Conservation (phyloP, 2,888 invertebrate species). For the Rhagophthalmus giganteus region DNA sequence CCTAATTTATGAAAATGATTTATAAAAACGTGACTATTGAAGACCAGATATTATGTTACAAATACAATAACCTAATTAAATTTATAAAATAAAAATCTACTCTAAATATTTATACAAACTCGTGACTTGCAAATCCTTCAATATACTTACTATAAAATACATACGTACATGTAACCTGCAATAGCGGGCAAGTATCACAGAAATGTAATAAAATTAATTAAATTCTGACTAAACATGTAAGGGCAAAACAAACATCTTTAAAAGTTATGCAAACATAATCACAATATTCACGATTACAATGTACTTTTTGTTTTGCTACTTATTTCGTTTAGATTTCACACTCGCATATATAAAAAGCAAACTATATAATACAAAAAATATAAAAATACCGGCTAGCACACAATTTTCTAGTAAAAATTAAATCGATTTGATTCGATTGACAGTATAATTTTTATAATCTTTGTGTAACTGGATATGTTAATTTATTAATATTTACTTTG, state of each 20-base stretch:
- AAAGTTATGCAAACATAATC: conserved; percentile 16
- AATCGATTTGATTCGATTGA: too few relatives aligned
- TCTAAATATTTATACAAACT: conserved; percentile 23
- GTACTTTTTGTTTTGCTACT: too few relatives aligned
- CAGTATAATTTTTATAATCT: too few relatives aligned
- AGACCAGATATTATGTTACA: conserved; percentile 34
- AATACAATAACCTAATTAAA: conserved; percentile 29
- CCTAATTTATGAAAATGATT: conserved; percentile 28
- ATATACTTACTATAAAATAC: conserved; percentile 30
- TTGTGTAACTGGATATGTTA: too few relatives aligned
- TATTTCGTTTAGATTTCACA: too few relatives aligned
- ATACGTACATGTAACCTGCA: conserved; percentile 33
- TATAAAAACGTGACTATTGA: conserved; percentile 34
- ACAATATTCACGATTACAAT: background rate
- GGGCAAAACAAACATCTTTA: conserved; percentile 21
- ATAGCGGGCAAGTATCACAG: conserved; percentile 34
- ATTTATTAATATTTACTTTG: too few relatives aligned
- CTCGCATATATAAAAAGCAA: too few relatives aligned
- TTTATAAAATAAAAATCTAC: conserved; percentile 23
- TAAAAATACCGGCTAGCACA: too few relatives aligned
- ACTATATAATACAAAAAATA: too few relatives aligned
- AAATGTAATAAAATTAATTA: conserved; percentile 34
- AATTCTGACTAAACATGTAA: conserved; percentile 35
- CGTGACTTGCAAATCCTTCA: conserved; percentile 34
- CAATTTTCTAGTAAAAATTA: too few relatives aligned